A percentile compares a stretch with the other conserved stretches of the same genome.
Conservation (phyloP, 2,797 vertebrate species). For the Malacoctenus gilli region DNA sequence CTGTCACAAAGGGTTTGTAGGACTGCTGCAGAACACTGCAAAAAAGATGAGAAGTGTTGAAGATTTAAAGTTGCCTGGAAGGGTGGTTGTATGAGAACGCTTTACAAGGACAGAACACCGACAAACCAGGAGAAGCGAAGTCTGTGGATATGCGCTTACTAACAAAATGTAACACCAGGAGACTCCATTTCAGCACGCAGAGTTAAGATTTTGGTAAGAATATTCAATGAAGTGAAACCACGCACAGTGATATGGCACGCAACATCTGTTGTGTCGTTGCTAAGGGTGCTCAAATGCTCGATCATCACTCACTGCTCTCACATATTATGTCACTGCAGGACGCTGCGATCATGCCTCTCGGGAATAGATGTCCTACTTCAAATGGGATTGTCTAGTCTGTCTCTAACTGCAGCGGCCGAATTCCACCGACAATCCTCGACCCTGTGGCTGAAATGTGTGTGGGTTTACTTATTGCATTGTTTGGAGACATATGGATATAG, state of each 20-base stretch:
- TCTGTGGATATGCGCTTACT: slow-evolving; percentile 8
- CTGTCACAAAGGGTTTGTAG: too few species aligned
- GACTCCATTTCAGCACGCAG: slow-evolving; percentile 15
- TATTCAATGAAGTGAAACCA: slow-evolving; percentile 19
- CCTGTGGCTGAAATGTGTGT: slow-evolving; percentile 12
- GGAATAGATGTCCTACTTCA: slow-evolving; percentile 49
- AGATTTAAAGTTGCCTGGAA: too few species aligned
- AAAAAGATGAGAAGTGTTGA: too few species aligned
- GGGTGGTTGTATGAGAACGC: too few species aligned
- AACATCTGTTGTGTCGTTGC: slow-evolving; percentile 58
- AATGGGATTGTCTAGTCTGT: slow-evolving; percentile 42
- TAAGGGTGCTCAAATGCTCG: slow-evolving; percentile 32
- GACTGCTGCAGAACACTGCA: too few species aligned
- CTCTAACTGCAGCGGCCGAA: slow-evolving; percentile 29
- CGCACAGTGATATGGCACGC: slow-evolving; percentile 24
- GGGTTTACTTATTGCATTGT: background rate
- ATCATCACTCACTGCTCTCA: slow-evolving; percentile 57
- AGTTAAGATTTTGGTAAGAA: slow-evolving; percentile 22
- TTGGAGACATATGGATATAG: slow-evolving; percentile 19
- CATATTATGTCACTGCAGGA: slow-evolving; percentile 55
- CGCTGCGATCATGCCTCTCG: slow-evolving; percentile 37
- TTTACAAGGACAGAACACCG: too few species aligned
- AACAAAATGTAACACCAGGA: slow-evolving; percentile 19
- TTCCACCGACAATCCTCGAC: slow-evolving; percentile 35
- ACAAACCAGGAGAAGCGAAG: background rate